Conservation (phyloP, 2,113 vertebrate genomes). For the Acrocephalus kingi region DNA sequence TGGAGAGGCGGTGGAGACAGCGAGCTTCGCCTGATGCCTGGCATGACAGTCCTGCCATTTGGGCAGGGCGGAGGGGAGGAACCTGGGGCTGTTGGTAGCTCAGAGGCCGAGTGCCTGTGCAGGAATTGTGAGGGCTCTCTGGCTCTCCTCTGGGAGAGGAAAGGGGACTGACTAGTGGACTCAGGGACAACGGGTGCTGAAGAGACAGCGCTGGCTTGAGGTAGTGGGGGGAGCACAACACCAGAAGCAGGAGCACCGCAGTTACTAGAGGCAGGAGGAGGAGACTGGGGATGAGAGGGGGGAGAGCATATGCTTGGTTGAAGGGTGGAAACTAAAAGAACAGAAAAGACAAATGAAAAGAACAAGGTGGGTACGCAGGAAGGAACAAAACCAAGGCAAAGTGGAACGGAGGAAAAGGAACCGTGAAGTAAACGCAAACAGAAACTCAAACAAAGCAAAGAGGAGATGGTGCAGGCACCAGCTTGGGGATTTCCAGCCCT, state of each 20-base stretch:
- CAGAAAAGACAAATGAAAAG: slow-evolving; percentile 61
- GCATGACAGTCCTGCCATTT: slow-evolving; percentile 65
- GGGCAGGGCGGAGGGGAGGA: slow-evolving; percentile 82
- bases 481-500: neutral
- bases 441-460: slow-evolving; percentile 55
- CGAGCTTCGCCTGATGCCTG: slow-evolving; percentile 80
- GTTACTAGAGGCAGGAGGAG: slow-evolving; percentile 78
- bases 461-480: slow-evolving; percentile 45
- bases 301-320: slow-evolving; percentile 82
- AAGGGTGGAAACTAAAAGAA: slow-evolving; percentile 69
- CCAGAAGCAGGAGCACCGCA: slow-evolving; percentile 64
- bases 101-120: slow-evolving; percentile 79
- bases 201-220: slow-evolving; percentile 77
- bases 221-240: slow-evolving; percentile 71
- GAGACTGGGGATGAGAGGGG: slow-evolving; percentile 78
- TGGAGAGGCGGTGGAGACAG: slow-evolving; percentile 79
- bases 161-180: neutral
- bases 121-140: slow-evolving; percentile 65
- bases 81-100: slow-evolving; percentile 77
- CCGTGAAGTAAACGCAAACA: slow-evolving; percentile 78
- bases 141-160: neutral
- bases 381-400: slow-evolving; percentile 38
- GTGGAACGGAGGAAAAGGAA: slow-evolving; percentile 18
- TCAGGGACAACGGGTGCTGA: slow-evolving; percentile 56
- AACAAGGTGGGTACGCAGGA: neutral